These are phyloP conservation scores for Lochmaea capreae DNA, from an alignment of 2,888 invertebrate genomes.

Conservation along the genomic window DNA sequence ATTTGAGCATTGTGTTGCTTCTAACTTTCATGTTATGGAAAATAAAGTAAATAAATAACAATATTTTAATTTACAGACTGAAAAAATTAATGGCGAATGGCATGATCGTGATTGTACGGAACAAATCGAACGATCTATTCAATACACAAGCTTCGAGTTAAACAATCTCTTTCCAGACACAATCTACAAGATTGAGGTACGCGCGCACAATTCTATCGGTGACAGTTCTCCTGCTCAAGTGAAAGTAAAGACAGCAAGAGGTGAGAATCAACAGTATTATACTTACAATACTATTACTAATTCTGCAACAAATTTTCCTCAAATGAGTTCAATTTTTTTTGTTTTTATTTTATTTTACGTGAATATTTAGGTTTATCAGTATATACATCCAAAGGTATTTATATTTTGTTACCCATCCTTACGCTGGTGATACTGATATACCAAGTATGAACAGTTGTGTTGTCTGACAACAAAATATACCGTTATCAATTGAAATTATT, in stretches of 20 bases:
- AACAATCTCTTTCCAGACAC: slow-evolving; percentile 80
- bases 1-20: neutral
- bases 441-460: neutral
- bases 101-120: slow-evolving; percentile 69
- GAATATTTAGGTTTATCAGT: slow-evolving; percentile 10
- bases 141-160: slow-evolving; percentile 76
- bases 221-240: slow-evolving; percentile 82
- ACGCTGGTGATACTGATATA: slow-evolving; percentile 2
- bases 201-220: slow-evolving; percentile 89
- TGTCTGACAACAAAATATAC: neutral
- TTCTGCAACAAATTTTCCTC: slow-evolving; percentile 15
- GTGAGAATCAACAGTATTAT: slow-evolving; percentile 72
- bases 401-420: neutral
- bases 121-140: slow-evolving; percentile 72
- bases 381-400: neutral
- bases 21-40: neutral
- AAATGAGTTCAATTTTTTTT: neutral
- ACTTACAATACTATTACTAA: slow-evolving; percentile 43
- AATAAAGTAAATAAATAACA: no score
- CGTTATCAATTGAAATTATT: neutral
- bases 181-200: slow-evolving; percentile 84
- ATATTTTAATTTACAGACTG: slow-evolving; percentile 67
- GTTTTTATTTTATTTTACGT: neutral
- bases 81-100: slow-evolving; percentile 78
- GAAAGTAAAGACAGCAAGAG: slow-evolving; percentile 86